These are phyloP conservation scores for Trachops cirrhosus DNA, from an alignment of 2,797 vertebrate species.

Conservation along the genomic window DNA sequence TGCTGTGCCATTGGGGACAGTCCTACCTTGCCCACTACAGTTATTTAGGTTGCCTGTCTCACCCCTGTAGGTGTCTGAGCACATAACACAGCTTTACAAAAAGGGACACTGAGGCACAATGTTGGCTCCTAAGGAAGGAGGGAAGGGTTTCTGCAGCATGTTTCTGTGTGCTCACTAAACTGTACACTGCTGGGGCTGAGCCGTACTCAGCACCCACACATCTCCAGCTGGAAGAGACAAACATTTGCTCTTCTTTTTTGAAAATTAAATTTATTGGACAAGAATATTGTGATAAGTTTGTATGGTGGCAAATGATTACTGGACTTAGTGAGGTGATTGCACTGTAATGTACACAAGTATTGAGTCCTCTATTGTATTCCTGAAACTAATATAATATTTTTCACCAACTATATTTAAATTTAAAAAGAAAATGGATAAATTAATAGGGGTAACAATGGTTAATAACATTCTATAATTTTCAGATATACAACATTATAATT, in stretches of 20 bases:
- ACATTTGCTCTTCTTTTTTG: neutral
- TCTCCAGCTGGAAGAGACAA: neutral
- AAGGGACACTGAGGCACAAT: neutral
- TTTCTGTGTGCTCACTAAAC: neutral
- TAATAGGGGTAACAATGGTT: neutral
- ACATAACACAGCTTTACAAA: neutral
- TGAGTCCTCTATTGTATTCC: neutral
- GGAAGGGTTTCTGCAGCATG: rapidly evolving
- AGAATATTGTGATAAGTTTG: neutral
- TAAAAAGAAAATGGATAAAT: neutral
- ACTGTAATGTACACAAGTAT: neutral
- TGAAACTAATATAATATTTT: neutral
- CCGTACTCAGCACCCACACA: rapidly evolving
- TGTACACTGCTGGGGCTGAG: neutral
- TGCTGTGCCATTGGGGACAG: too few species aligned
- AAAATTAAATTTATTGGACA: neutral
- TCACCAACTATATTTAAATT: neutral
- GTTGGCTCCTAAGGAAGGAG: neutral
- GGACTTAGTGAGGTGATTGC: neutral
- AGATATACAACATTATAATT: neutral
- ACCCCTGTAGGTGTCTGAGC: neutral
- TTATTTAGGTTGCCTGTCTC: neutral
- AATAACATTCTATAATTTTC: neutral
- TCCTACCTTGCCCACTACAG: too few species aligned
- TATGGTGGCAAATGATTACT: neutral